Evolutionary conservation across 2,113 vertebrate species (phyloP), one percentile per base, ranked within the genome.

Genomic region (Lathamus discolor): DNA sequence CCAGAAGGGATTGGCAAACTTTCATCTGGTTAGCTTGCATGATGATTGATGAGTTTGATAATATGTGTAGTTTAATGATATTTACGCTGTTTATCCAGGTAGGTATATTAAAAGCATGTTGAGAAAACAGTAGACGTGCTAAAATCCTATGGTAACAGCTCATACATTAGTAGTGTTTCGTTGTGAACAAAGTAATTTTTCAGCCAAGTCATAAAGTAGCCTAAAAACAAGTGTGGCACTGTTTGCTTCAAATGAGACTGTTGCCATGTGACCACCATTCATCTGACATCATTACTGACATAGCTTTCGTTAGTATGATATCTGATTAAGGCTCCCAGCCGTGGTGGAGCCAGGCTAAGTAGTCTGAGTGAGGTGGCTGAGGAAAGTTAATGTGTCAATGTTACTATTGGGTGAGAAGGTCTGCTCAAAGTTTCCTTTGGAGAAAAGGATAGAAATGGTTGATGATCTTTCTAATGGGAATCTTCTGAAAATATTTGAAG

Each of bases 271-370:
- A 95, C 97, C 79, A 95, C 97, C 35, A 86, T 97, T 94, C 97
- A 97, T 97, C 97, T 98, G 97, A 98, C 98, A 98, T 98, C 97
- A 98, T 98, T 98, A 88, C 97, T 97, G 98, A 98, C 97, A 95
- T 51, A 95, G 96, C 76, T 97, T 94, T 97, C 46, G 20, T 76
- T 92, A 88, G 94, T 85, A 93, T 97, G 97, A 95, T 97, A 97
- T 98, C 98, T 98, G 97, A 98, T 98, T 97, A 97, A 97, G 93
- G 83, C 94, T 97, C 95, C 96, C 97, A 97, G 97, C 97, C 98
- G 20, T 97, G 17, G 87, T 92, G 97, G 98, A 98, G 98, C 98
- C 98, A 98, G 97, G 88, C 97, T 94, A 95, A 96, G 97, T 97
- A 92, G 95, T 92, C 92, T 96, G 94, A 96, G 97, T 31, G 95